These are phyloP conservation scores for Mustelus asterias DNA, from an alignment of 2,113 vertebrate species.

Conservation along the genomic window DNA sequence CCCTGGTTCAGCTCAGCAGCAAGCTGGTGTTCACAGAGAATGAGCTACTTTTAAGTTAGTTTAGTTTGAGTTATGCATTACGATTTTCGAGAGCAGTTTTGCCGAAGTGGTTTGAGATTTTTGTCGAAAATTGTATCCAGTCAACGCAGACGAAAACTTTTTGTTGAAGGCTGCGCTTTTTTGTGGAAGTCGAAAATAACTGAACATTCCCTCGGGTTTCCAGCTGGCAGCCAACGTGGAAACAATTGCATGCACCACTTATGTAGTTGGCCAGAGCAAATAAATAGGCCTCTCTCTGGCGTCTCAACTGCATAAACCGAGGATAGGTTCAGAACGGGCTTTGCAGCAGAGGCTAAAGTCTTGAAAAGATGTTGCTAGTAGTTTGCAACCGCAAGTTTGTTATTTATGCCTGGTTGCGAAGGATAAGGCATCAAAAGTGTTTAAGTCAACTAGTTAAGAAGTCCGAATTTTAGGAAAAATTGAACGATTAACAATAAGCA, in stretches of 20 bases:
- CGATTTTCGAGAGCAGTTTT: background rate
- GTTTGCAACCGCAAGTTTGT: background rate
- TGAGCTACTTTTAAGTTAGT: background rate
- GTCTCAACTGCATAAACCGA: background rate
- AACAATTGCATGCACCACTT: slow-evolving; percentile 32
- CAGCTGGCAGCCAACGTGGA: slow-evolving; percentile 1
- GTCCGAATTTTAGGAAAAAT: background rate
- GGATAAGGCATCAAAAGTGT: background rate
- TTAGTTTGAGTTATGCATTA: background rate
- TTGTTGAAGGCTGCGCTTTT: background rate
- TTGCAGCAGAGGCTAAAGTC: background rate
- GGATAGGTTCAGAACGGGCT: background rate
- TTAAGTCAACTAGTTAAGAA: background rate
- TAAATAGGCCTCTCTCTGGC: slow-evolving; percentile 16
- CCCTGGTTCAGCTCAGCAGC: background rate
- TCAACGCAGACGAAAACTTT: background rate
- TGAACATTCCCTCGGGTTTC: background rate
- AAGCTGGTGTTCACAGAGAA: background rate
- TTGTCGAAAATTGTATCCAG: background rate
- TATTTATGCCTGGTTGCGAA: background rate
- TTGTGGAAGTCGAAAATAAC: background rate
- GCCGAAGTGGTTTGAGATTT: background rate
- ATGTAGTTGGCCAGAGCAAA: slow-evolving; percentile 20
- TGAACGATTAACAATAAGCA: background rate
- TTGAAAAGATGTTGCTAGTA: background rate